A percentile compares a stretch with the other conserved stretches of the same genome.
These are phyloP conservation scores for Syngnathus acus DNA, from an alignment of 2,797 vertebrate genomes.

Conservation along the genomic window DNA sequence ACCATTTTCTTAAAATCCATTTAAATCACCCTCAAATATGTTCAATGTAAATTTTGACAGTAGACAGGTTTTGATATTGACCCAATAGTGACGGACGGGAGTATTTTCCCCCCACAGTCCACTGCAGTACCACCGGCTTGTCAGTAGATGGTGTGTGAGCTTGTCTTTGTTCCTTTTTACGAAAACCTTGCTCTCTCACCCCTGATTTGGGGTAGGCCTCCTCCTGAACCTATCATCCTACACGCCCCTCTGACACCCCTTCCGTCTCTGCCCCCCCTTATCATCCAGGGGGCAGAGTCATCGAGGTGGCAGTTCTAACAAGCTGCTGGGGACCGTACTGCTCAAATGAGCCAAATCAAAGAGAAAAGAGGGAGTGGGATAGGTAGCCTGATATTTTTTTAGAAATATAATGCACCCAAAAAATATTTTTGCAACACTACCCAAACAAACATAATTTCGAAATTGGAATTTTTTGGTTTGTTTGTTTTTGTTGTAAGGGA, in stretches of 20 bases:
- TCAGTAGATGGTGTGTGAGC: constrained; percentile 71
- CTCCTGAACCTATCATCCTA: constrained; percentile 60
- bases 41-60: constrained; percentile 14
- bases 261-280: constrained; percentile 42
- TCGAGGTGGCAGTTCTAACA: constrained; percentile 78
- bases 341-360: constrained; percentile 82
- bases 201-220: constrained; percentile 66
- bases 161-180: constrained; percentile 50
- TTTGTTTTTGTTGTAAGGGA: not conserved
- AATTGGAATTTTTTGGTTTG: not conserved
- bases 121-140: constrained; percentile 39
- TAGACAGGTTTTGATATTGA: constrained; percentile 22
- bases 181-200: constrained; percentile 63
- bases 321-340: constrained; percentile 70
- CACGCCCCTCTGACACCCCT: constrained; percentile 49
- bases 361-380: constrained; percentile 67
- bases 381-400: constrained; percentile 59
- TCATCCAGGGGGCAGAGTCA: constrained; percentile 74
- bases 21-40: constrained; percentile 5
- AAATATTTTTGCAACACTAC: not conserved
- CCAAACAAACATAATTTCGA: not conserved
- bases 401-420: constrained; percentile 31
- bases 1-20: not conserved
- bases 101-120: constrained; percentile 10
- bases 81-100: constrained; percentile 3